Conservation (phyloP, 1,140 invertebrate genomes). For the Drosophila azteca region DNA sequence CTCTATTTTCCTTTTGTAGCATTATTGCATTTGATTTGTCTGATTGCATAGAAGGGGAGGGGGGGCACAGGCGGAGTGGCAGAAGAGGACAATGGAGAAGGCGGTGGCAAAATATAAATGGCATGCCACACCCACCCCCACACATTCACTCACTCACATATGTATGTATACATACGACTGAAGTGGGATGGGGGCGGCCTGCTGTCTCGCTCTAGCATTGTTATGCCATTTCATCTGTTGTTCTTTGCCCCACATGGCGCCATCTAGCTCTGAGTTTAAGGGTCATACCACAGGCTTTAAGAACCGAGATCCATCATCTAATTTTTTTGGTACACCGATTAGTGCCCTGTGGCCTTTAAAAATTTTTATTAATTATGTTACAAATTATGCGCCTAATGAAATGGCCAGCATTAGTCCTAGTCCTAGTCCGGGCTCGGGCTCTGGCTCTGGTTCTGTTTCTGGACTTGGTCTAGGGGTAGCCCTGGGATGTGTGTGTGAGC, state of each 20-base stretch:
- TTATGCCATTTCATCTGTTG: slow-evolving; percentile 4
- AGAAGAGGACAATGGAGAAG: background rate
- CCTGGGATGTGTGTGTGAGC: background rate
- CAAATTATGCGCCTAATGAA: slow-evolving; percentile 80
- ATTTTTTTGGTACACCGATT: slow-evolving; percentile 8
- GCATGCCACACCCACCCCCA: slow-evolving; percentile 64
- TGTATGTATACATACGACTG: background rate
- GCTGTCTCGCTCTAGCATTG: slow-evolving; percentile 43
- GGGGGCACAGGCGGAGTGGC: background rate
- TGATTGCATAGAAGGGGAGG: slow-evolving; percentile 27
- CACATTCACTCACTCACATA: background rate
- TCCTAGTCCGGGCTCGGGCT: too few species aligned
- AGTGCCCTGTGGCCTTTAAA: slow-evolving; percentile 51
- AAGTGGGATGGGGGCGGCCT: too few species aligned
- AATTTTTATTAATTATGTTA: slow-evolving; percentile 72
- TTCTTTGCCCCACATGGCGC: slow-evolving; percentile 1
- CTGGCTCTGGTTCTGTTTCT: too few species aligned
- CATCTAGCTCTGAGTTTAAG: slow-evolving; percentile 1
- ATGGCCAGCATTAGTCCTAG: slow-evolving; percentile 37
- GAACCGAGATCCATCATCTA: too few species aligned
- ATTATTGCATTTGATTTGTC: slow-evolving; percentile 71
- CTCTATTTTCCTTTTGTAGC: slow-evolving; percentile 10
- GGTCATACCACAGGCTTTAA: too few species aligned
- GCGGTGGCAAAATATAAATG: slow-evolving; percentile 7
- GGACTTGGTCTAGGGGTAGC: too few species aligned